Percentiles rank a stretch among this genome's conserved stretches.
Evolutionary conservation across 1,140 invertebrate species (phyloP).

Genomic region (Drosophila bipectinata): DNA sequence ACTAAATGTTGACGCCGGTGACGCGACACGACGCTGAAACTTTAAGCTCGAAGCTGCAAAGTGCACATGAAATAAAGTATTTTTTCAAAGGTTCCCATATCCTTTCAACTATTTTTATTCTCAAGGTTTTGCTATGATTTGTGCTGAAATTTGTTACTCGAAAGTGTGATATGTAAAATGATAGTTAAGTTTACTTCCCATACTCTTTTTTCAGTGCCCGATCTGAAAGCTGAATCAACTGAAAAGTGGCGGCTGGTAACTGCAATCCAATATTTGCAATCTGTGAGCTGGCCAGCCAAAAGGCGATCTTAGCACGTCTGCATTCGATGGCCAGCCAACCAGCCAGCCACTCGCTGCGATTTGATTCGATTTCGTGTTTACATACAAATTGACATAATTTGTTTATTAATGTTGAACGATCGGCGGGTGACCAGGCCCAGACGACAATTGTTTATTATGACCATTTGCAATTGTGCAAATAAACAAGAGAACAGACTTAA

Average conservation of each 20-base stretch:
- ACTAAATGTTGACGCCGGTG: constrained; percentile 54
- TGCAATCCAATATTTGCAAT: constrained; percentile 65
- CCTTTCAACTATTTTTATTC: background rate
- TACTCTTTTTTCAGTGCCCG: background rate
- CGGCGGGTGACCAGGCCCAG: constrained; percentile 46
- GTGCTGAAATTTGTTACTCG: too few species aligned
- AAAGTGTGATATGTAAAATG: too few species aligned
- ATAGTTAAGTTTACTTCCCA: too few species aligned
- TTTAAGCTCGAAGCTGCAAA: constrained; percentile 4
- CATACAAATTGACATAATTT: constrained; percentile 81
- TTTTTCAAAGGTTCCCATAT: background rate
- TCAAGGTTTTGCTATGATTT: too few species aligned
- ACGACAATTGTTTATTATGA: constrained; percentile 29
- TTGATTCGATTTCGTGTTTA: constrained; percentile 67
- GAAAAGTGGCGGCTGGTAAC: constrained; percentile 24
- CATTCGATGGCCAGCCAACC: constrained; percentile 30
- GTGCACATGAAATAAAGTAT: constrained; percentile 7
- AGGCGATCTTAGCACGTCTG: constrained; percentile 34
- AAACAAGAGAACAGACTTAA: constrained; percentile 46
- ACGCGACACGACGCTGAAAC: constrained; percentile 33
- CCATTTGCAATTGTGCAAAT: constrained; percentile 53
- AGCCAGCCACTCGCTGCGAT: constrained; percentile 25
- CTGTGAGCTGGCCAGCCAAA: constrained; percentile 37
- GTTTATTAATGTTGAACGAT: constrained; percentile 74
- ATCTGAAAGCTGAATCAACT: constrained; percentile 16